These are phyloP conservation scores for Pterocles orientalis DNA, from an alignment of 2,113 vertebrate genomes.

Conservation along the genomic window DNA sequence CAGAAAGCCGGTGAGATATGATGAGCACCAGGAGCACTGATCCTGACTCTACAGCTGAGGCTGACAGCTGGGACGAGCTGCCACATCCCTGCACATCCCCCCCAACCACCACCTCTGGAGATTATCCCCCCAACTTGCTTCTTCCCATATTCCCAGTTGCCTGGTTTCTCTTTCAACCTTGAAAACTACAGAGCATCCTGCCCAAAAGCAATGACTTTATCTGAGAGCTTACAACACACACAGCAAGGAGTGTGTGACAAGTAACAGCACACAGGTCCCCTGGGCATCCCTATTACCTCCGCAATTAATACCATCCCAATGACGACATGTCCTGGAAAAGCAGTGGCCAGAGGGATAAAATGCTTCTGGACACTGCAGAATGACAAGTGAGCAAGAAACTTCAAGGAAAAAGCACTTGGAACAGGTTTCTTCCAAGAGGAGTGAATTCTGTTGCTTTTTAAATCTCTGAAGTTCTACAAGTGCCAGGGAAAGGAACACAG, in stretches of 20 bases:
- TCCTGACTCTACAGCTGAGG: not conserved
- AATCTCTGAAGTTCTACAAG: not conserved
- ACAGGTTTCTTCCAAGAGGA: not conserved
- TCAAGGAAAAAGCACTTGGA: not conserved
- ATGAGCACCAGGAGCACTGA: not conserved
- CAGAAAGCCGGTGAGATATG: not conserved
- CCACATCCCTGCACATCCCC: accelerated
- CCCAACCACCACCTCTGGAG: not conserved
- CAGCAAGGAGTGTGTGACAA: not conserved
- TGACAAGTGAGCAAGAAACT: not conserved
- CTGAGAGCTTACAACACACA: not conserved
- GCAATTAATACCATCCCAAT: not conserved
- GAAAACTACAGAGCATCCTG: not conserved
- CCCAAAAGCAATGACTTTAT: not conserved
- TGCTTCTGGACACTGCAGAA: not conserved
- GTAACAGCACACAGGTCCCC: not conserved
- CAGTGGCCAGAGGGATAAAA: not conserved
- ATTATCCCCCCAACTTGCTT: not conserved
- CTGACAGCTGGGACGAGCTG: not conserved
- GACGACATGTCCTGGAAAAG: not conserved
- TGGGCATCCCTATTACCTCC: not conserved
- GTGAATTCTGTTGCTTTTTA: not conserved
- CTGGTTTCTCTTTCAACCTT: not conserved
- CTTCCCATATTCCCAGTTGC: not conserved
- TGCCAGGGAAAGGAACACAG: not conserved